Conservation (phyloP, 2,888 invertebrate genomes). For the Caenorhabditis doughertyi region DNA sequence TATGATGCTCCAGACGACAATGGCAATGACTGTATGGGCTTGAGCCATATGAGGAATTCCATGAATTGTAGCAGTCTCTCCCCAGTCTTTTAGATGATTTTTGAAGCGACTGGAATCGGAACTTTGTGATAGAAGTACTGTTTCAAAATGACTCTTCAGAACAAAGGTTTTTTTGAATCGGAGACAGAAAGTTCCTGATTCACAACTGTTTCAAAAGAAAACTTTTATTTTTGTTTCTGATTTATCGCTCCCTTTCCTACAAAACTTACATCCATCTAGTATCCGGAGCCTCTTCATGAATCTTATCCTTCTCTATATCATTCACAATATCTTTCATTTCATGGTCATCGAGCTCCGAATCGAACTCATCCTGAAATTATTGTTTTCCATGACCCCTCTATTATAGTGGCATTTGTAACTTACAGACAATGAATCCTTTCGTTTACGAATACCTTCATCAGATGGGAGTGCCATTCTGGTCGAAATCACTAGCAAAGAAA, state of each 20-base stretch:
- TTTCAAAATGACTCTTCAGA: no score
- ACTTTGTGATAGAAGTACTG: no score
- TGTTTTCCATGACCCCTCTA: no score
- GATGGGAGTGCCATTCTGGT: slow-evolving; percentile 28
- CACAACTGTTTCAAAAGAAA: no score
- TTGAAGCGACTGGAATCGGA: slow-evolving; percentile 71
- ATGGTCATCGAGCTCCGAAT: slow-evolving; percentile 67
- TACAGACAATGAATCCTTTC: slow-evolving; percentile 61
- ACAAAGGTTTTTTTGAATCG: no score
- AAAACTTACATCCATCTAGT: slow-evolving; percentile 68
- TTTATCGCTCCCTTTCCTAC: neutral
- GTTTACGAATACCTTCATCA: slow-evolving; percentile 50
- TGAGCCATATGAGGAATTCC: slow-evolving; percentile 75
- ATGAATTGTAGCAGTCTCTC: slow-evolving; percentile 73
- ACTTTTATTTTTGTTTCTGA: no score
- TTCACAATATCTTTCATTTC: slow-evolving; percentile 72
- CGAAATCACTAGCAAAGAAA: neutral
- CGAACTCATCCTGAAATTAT: slow-evolving; percentile 66
- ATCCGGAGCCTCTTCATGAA: slow-evolving; percentile 57
- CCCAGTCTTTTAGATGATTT: slow-evolving; percentile 71
- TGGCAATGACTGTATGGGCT: slow-evolving; percentile 65
- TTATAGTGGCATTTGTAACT: no score
- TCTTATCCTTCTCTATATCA: slow-evolving; percentile 73
- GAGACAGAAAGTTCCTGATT: neutral
- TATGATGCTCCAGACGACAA: slow-evolving; percentile 72